phyloP scores from a whole-genome alignment of 2,888 invertebrate genomes.

The Ctena decussata region DNA sequence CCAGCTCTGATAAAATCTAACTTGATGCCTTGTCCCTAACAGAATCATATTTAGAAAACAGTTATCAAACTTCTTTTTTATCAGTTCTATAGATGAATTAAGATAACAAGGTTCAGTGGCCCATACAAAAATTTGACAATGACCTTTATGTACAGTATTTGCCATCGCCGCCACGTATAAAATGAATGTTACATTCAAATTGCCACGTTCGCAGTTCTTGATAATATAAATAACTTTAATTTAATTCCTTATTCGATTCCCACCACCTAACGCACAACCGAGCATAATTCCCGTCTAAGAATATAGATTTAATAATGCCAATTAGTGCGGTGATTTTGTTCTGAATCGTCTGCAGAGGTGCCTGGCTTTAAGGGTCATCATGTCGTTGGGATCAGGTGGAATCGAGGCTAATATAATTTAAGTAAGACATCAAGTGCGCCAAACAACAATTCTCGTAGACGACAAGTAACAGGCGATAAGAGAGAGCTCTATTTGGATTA shows the following conservation, averaged over 20 bases:
- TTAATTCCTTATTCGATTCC: constrained; percentile 1
- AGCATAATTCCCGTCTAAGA: background rate
- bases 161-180: too few species aligned
- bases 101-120: too few species aligned
- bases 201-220: too few species aligned
- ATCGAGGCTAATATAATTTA: constrained; percentile 41
- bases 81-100: too few species aligned
- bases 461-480: constrained; percentile 6
- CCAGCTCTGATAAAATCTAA: too few species aligned
- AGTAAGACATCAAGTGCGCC: constrained; percentile 59
- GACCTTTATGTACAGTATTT: too few species aligned
- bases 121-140: too few species aligned
- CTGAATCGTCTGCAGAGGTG: background rate
- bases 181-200: too few species aligned
- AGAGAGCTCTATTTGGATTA: constrained; percentile 6
- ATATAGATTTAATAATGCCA: constrained; percentile 9
- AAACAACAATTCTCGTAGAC: constrained; percentile 6
- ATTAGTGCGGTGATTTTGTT: constrained; percentile 7
- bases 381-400: constrained; percentile 56
- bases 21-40: too few species aligned
- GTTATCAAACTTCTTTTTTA: too few species aligned
- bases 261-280: background rate
- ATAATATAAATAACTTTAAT: too few species aligned
- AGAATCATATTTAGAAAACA: too few species aligned
- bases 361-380: constrained; percentile 11